Base-by-base conservation (phyloP, 2,113 vertebrate species). In the Desmodus rotundus region DNA sequence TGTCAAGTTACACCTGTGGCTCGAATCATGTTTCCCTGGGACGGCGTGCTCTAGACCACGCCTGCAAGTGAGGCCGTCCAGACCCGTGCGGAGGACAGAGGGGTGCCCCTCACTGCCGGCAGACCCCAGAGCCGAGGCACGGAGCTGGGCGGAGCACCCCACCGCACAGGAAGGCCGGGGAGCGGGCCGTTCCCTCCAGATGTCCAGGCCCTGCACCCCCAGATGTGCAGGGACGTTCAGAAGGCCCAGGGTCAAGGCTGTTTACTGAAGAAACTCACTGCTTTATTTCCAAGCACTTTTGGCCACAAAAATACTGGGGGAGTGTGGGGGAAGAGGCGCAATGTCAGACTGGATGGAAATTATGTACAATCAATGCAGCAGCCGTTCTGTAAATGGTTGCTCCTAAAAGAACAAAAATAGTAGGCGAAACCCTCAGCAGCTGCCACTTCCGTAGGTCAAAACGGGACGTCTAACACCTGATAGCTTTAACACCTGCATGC, bases 31-130 rank as follows among this genome's bases (percentile, higher is more conserved):
- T 3, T 11, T 61, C 41, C 58, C 33, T 11, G 41, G 77, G 31
- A 45, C 7, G 9, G 33, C 2, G 15, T 26, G 36, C 58, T 33
- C 14, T 0, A 5, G 70, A 24, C 17, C 28, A 31, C 1, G 0
- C 5, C 2, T 1, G 1, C 5, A 14, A 8, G 13, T 4, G 0
- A 1, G 0, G 45, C 67, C 28, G 50, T 58, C 43, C 12, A 16
- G 45, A n/a, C 22, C n/a, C n/a, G n/a, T n/a, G 41, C 0, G 3
- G 33, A 58, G 63, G 52, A 9, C 4, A n/a, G 58, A 76, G 38
- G 10, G n/a, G 22, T 2, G 12, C 28, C 36, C 80, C 38, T 36
- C 1, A 2, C 14, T 15, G 67, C 6, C 8, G 10, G 50, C 58
- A 68, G 72, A 50, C 4, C 41, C 33, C 3, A 0, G 8, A 8